Evolutionary conservation across 1,140 invertebrate species (phyloP), one percentile per base, ranked within the genome.

Genomic region (Anadara kagoshimensis): DNA sequence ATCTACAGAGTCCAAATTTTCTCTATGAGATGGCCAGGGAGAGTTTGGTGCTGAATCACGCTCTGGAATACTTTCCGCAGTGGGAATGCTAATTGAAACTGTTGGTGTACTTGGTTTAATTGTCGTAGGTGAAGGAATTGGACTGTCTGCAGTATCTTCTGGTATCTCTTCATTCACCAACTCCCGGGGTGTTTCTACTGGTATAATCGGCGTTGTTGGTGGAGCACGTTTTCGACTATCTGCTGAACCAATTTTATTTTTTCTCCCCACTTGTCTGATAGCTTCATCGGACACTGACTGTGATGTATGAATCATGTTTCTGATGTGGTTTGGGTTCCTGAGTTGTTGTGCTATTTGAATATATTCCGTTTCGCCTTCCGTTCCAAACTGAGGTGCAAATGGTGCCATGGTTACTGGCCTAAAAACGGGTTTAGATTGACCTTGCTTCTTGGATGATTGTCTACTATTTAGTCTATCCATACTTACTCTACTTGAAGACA

Each of bases 341-440:
- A 81, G 59, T 57, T 77, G 77, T 22, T 74, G 78, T 26, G 78
- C 68, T 36, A 83, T 81, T 51, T 80, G 73, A 65, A 83, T 83
- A 68, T 75, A 83, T 69, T 83, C 76, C 12, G 82, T 75, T 24
- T 81, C 79, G 7, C 75, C 74, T 57, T 65, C 71, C 11, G 68
- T 69, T n/a, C 58, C 70, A 47, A 72, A 79, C 63, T 64, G 69
- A 24, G 62, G 44, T 24, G 69, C 68, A 7, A 58, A 69, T 62
- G 24, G 59, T 22, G 16, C 69, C 45, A 64, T 61, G 20, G 47
- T 56, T 22, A 45, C 54, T 14, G 66, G 12, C 53, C 29, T 64
- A 10, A 24, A 45, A 36, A 49, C 49, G 10, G 62, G 36, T 24
- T 7, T 20, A 22, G 56, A 67, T 36, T 64, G 66, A 22, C 67